These are phyloP conservation scores for Pantherophis guttatus DNA, from an alignment of 2,113 vertebrate species.

Conservation along the genomic window DNA sequence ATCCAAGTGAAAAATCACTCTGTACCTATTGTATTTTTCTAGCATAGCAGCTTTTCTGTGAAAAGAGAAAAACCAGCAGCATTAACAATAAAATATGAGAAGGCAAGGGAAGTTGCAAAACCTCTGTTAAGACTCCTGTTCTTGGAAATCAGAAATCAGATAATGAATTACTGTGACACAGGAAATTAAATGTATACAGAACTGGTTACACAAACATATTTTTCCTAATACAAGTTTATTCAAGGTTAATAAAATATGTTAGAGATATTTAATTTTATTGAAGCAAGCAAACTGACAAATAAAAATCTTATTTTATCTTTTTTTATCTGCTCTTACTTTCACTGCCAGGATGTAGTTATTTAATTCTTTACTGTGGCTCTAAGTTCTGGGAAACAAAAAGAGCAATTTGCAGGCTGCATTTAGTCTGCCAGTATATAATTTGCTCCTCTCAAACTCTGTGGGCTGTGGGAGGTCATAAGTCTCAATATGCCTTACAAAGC, in stretches of 20 bases:
- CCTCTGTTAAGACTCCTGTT: not conserved
- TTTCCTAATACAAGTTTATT: not conserved
- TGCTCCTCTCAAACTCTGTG: not conserved
- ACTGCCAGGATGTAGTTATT: not conserved
- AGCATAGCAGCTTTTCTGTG: not conserved
- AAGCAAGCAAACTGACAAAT: not conserved
- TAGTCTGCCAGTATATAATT: not conserved
- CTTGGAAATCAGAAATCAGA: not conserved
- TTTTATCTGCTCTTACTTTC: not conserved
- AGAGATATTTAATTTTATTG: not conserved
- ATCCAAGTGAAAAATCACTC: not conserved
- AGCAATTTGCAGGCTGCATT: not conserved
- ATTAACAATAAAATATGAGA: not conserved
- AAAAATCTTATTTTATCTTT: not conserved
- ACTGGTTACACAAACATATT: not conserved
- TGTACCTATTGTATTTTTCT: not conserved
- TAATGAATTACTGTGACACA: not conserved
- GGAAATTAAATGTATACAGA: slow-evolving; percentile 8
- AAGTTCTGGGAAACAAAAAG: not conserved
- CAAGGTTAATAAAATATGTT: not conserved
- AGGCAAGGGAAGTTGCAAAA: not conserved
- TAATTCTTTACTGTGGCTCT: not conserved
- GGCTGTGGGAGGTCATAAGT: not conserved
- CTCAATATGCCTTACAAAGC: not conserved
- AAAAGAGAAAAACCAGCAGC: not conserved